Evolutionary conservation across 2,888 invertebrate genomes (phyloP), one percentile per base, ranked within the genome.

Genomic region (Thymelicus acteon): DNA sequence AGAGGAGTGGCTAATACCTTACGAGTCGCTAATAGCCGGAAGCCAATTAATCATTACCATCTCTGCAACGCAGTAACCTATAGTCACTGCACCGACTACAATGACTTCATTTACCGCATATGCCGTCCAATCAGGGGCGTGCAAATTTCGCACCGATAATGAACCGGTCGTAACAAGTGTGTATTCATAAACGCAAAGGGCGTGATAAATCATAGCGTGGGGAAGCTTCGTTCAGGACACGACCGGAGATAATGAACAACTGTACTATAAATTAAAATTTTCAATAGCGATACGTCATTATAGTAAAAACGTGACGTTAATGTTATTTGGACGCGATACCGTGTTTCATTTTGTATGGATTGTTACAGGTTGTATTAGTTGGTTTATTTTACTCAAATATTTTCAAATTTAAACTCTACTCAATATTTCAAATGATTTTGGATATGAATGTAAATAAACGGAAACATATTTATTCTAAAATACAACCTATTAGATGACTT

Each of bases 161-260:
- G 91, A 92, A 92, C 85, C 79, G 76, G 77, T 84, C 83, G 88
- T 90, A 91, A 92, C 93, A 93, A 93, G 92, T 92, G 86, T 79
- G 89, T 89, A 91, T 92, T 92, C 92, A 93, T 92, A 92, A 89
- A 85, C 87, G 87, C 79, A 84, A 89, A 89, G 91, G 92, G 91
- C 83, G 85, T 80, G 80, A 89, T 92, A 90, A 92, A 93, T 93
- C 92, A 92, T 92, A 81, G 82, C 54, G 77, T 82, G 83, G 81
- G 81, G 78, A 80, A 80, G 80, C 82, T 79, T 79, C 80, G 83
- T 82, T 80, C 80, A 80, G 77, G 80, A 81, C 79, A 82, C 80
- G 82, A 79, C 78, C 66, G 65, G 65, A 75, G 76, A 77, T 79
- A 79, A 79, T 79, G 77, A 78, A 79, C 75, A 75, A 74, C 69